Base-by-base conservation (phyloP, 23 tunicate genomes). In the Oikopleura dioica region DNA sequence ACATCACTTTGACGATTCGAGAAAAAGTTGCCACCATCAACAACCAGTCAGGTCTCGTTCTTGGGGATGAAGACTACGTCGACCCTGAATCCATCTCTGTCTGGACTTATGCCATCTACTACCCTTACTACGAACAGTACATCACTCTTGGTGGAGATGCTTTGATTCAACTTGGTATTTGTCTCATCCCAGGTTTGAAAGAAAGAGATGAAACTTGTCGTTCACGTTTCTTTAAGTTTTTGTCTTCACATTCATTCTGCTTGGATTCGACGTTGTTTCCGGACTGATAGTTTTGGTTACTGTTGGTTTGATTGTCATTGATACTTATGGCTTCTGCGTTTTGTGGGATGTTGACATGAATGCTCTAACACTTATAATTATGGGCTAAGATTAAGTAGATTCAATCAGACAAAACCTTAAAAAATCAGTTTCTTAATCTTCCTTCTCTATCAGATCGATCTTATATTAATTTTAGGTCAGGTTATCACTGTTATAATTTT, bases 121-220 rank as follows among this genome's bases (percentile, higher is more conserved):
- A 94, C 81, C 95, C 87, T 1, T 94, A 80, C 68, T 94, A 94
- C 88, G 99, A 94, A 76, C 99, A 94, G 51, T 94, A 94, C 69
- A 76, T 94, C 37, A 94, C 95, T 1, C 78, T 86, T 83, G 88
- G 81, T 33, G 85, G 77, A 30, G 99, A 84, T 76, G 81, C 88
- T 0, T n/a, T 83, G 0, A 78, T 83, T 50, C 86, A 87, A 69
- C 76, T 94, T 23, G 95, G 95, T 33, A 81, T 86, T 35, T 94
- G 99, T 51, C 81, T 94, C 35, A 83, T 94, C 38, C 99, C 99
- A 35, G 72, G 72, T 63, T 23, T 16, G 33, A 44, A 44, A 44
- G 16, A 44, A 44, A 44, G 9, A 44, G 16, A 9, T 44, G 9
- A 16, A 16, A 9, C 16, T 16, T 44, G 16, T 9, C 9, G 16